A percentile compares a stretch with the other conserved stretches of the same genome.
Evolutionary conservation across 2,888 invertebrate genomes (phyloP).

Genomic region (Xylocampa areola): DNA sequence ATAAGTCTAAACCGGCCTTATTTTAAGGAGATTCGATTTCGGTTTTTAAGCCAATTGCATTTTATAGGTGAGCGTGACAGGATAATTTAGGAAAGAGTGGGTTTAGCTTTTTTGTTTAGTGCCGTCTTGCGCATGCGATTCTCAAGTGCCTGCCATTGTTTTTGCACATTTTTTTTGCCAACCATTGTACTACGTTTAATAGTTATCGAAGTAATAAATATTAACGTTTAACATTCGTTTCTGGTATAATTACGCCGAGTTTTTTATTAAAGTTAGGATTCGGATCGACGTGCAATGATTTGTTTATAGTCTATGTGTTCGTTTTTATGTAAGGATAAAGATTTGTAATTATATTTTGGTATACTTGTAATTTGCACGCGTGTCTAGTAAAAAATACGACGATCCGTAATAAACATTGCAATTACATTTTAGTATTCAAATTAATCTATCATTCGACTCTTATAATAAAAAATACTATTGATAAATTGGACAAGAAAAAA

Average conservation of each 20-base stretch:
- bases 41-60: constrained; percentile 86
- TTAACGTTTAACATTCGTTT: constrained; percentile 74
- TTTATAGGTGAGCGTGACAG: constrained; percentile 89
- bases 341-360: constrained; percentile 60
- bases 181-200: constrained; percentile 76
- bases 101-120: constrained; percentile 67
- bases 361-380: constrained; percentile 58
- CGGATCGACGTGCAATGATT: constrained; percentile 61
- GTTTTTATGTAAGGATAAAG: constrained; percentile 52
- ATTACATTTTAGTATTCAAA: constrained; percentile 58
- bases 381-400: constrained; percentile 50
- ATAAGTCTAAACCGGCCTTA: constrained; percentile 62
- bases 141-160: constrained; percentile 68
- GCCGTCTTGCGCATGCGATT: constrained; percentile 78
- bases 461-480: neutral
- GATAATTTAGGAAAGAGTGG: constrained; percentile 87
- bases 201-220: constrained; percentile 75
- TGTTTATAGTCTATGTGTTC: constrained; percentile 55
- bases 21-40: constrained; percentile 84
- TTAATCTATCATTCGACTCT: constrained; percentile 43
- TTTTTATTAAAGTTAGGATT: constrained; percentile 56
- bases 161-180: constrained; percentile 75
- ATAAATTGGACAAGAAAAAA: neutral
- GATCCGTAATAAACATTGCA: constrained; percentile 59
- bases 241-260: constrained; percentile 77